Base-by-base conservation (phyloP, 2,888 invertebrate genomes). In the Eurytoma adleriae region DNA sequence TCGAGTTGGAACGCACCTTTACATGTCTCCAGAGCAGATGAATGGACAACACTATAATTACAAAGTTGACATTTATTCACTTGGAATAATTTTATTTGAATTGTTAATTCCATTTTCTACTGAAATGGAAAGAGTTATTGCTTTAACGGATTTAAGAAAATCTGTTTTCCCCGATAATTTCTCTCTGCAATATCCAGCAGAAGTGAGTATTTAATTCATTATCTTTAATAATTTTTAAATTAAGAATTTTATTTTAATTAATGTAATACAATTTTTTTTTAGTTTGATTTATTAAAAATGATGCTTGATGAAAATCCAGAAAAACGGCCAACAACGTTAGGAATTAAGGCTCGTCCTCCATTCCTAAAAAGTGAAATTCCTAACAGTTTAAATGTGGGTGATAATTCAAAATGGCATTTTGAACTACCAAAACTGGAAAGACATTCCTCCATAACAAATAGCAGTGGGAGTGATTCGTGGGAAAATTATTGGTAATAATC, bases 11-110 rank as follows among this genome's bases (percentile, higher is more conserved):
- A 99, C 99, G 0, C 95, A 96, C 83, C 92, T 99, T 1, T 99
- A 99, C 91, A 99, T 99, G 99, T 98, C 98, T 57, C 99, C 99
- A 0, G 99, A 99, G 89, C 99, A 99, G 92, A 91, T 95, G 48
- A 91, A 92, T 14, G 95, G 96, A 0, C 92, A 93, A 56, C 93
- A 94, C 0, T 97, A 97, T 90, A 95, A 95, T 88, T 96, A 95
- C 91, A 98, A 98, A 91, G 98, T 98, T 75, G 99, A 99, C 91
- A 98, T 99, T 80, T 99, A 96, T 92, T 97, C 98, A 0, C 92
- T 99, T 83, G 99, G 98, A 0, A 92, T 99, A 79, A 98, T 99
- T 82, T 94, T 98, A 84, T 97, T 98, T 90, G 99, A 99, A 91
- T 90, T 99, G 78, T 92, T 99, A 61, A 95, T 96, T 73, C 96